Evolutionary conservation across 2,797 vertebrate species (phyloP), one percentile per base, ranked within the genome.

Genomic region (Anabas testudineus): DNA sequence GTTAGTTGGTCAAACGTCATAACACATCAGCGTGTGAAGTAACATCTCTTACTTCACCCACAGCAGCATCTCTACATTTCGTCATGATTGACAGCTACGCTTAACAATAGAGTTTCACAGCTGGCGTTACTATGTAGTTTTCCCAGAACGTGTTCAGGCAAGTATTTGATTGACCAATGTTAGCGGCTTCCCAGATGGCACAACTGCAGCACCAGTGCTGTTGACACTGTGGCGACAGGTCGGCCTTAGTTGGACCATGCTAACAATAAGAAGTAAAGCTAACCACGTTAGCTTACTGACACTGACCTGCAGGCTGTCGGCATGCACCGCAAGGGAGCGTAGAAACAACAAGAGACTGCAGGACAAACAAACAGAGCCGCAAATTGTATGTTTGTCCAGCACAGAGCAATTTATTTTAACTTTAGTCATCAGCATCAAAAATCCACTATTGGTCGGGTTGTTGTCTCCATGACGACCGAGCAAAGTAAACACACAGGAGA

Each of bases 401-500:
- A 46, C 10, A 46, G 21, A 43, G 42, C 21, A 47, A 47, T 47
- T 47, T 47, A 22, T 47, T 47, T 48, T 26, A 14, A 21, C 48
- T 24, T 26, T n/a, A 16, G 16, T 37, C 51, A 30, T 14, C 21
- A 14, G 19, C 4, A 12, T 56, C 1, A 16, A 37, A 9, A 39
- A 32, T 10, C 26, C 26, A 22, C 4, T 16, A 8, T 32, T 5
- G 8, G 6, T 6, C 32, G n/a, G 3, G n/a, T 13, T 47, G 1
- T 60, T 12, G 36, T 61, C 14, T 61, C 58, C 43, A 61, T 61
- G 58, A 47, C 59, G 49, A 37, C 58, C 7, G 14, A 13, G 24
- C n/a, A n/a, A 59, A 41, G 39, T 5, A 37, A 37, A 37, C 36
- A 37, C 36, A 37, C 10, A 12, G 36, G 22, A 66, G 34, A n/a